phyloP scores from a whole-genome alignment of 92 coral and sea anemone species.

The Palythoa grandiflora region DNA sequence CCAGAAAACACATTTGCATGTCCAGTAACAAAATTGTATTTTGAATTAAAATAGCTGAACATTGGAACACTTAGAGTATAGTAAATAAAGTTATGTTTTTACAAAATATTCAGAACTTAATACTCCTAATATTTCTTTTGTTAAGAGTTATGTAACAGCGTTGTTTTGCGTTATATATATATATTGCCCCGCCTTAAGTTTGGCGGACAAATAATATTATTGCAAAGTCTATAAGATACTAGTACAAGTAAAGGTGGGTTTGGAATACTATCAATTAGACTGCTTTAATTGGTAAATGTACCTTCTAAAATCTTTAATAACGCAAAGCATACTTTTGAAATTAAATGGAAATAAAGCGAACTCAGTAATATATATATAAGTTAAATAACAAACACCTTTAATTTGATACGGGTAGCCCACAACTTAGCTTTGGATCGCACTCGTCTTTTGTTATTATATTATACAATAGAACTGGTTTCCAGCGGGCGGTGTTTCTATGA shows the following conservation, averaged over 20 bases:
- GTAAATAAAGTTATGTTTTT: background rate
- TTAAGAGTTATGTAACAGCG: background rate
- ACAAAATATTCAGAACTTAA: background rate
- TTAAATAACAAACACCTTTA: conserved; percentile 43
- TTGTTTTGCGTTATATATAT: background rate
- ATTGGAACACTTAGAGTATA: background rate
- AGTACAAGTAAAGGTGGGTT: background rate
- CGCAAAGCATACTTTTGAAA: conserved; percentile 24
- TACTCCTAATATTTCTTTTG: background rate
- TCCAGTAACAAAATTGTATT: no score
- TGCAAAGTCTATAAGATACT: background rate
- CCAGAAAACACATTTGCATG: no score
- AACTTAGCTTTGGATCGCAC: background rate
- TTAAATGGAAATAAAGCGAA: conserved; percentile 30
- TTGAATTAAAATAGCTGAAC: no score
- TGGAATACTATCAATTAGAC: background rate
- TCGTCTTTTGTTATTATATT: conserved; percentile 21
- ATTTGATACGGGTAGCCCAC: conserved; percentile 36
- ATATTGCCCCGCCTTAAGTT: background rate
- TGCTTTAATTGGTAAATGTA: conserved; percentile 4
- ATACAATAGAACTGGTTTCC: conserved; percentile 24
- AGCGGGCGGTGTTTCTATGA: conserved; percentile 41
- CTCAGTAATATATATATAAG: conserved; percentile 5
- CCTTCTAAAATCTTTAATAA: conserved; percentile 18
- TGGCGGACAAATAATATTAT: background rate